Conservation (phyloP, 1,140 invertebrate species). For the Helicoverpa zea region DNA sequence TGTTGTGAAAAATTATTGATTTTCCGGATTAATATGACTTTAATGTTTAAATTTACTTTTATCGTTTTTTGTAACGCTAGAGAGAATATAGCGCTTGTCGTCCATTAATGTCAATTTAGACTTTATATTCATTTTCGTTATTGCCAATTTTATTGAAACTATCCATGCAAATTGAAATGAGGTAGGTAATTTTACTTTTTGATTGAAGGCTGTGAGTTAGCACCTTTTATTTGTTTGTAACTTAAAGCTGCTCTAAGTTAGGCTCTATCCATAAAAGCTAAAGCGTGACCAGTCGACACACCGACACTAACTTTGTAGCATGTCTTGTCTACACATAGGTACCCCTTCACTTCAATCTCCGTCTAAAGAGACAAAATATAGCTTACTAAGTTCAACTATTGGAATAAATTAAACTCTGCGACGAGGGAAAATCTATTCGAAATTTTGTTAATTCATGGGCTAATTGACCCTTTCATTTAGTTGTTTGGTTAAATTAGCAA, state of each 20-base stretch:
- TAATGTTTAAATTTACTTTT: constrained; percentile 28
- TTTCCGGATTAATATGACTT: constrained; percentile 37
- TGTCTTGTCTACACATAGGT: too few species aligned
- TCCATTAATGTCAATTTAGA: constrained; percentile 23
- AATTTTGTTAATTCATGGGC: constrained; percentile 11
- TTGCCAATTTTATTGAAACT: constrained; percentile 19
- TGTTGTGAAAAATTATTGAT: constrained; percentile 40
- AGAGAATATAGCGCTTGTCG: constrained; percentile 23
- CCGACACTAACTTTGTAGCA: too few species aligned
- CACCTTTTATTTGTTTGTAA: too few species aligned
- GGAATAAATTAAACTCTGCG: not conserved
- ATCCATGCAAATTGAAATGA: constrained; percentile 5
- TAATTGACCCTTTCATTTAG: constrained; percentile 18
- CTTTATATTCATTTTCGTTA: constrained; percentile 18
- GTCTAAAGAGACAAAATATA: too few species aligned
- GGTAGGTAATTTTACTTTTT: not conserved
- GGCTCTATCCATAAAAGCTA: too few species aligned
- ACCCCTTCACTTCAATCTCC: too few species aligned
- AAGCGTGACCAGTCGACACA: too few species aligned
- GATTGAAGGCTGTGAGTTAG: not conserved
- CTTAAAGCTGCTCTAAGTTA: too few species aligned
- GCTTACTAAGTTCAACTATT: not conserved
- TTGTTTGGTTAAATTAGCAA: constrained; percentile 7
- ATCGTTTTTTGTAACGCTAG: constrained; percentile 31
- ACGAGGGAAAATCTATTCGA: not conserved